These are phyloP conservation scores for Drosophila flavopinicola DNA, from an alignment of 2,888 invertebrate genomes.

Conservation along the genomic window DNA sequence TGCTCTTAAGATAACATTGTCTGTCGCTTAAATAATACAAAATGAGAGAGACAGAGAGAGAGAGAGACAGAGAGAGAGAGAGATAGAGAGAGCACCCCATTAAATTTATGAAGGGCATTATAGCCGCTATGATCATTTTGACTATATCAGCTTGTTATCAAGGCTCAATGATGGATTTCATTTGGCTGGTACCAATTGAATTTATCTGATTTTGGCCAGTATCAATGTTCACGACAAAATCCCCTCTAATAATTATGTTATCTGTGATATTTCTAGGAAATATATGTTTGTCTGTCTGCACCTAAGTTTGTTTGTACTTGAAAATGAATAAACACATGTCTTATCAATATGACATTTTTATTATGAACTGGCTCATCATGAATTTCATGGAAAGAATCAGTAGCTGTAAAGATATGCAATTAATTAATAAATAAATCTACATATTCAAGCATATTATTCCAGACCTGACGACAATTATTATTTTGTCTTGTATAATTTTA, in stretches of 20 bases:
- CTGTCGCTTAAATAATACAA: no score
- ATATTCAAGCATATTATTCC: neutral
- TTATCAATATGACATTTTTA: constrained; percentile 14
- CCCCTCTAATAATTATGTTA: constrained; percentile 2
- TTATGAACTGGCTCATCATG: neutral
- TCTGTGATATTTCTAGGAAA: constrained; percentile 21
- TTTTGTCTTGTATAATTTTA: neutral
- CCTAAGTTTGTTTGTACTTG: no score
- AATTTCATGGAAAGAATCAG: neutral
- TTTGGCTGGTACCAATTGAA: neutral
- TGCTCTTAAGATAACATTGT: no score
- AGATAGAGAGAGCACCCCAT: no score
- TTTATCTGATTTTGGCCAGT: constrained; percentile 8
- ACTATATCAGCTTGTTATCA: neutral
- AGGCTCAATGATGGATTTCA: constrained; percentile 5
- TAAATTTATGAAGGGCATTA: neutral
- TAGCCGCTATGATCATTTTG: neutral
- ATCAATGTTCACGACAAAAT: constrained; percentile 1
- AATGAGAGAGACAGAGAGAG: no score
- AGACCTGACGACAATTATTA: neutral
- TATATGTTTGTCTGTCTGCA: neutral
- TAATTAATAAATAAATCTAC: neutral
- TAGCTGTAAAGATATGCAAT: neutral
- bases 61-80: no score
- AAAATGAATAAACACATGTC: neutral